Evolutionary conservation across 2,113 vertebrate genomes (phyloP), one percentile per base, ranked within the genome.

Genomic region (Australoheros scitulus): DNA sequence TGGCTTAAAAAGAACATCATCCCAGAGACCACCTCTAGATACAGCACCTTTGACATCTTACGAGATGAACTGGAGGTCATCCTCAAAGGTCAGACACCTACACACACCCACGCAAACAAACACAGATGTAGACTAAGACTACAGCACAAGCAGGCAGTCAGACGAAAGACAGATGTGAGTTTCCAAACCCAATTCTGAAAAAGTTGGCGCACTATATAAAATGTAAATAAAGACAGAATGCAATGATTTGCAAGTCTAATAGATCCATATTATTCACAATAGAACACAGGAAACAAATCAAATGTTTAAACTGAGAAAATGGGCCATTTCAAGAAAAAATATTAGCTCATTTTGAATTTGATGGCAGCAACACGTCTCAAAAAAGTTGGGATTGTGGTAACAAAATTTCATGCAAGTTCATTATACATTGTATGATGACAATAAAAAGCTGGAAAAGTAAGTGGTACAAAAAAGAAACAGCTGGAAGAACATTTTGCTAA

Each of bases 41-140:
- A 99, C 79, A 97, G 97, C 92, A 99, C 97, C 86, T 99, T 99
- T 87, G 97, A 98, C 94, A 97, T 99, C 93, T 93, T 99, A 89
- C 95, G 97, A 90, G 97, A 98, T 11, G 96, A 98, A 76, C 93
- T 99, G 74, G 97, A 98, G 93, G 97, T 98, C 61, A 89, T 99
- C 90, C 89, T 99, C 76, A 99, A 99, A 98, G 98, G 98, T 99
- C 68, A 82, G 85, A 77, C 29, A 29, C 41, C 81, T 56, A 79
- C 65, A 60, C 77, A n/a, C 56, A 41, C 8, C 56, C 3, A 18
- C 10, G 13, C 29, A 63, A 59, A 11, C 18, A 56, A 4, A 83
- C 60, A 24, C 9, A 57, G 8, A 3, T 18, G 4, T 57, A 58
- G 52, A 52, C 29, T 29, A 13, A 60, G 65, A 34, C 11, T 1